Evolutionary conservation across 2,113 vertebrate genomes (phyloP).

Genomic region (Seriola rivoliana): DNA sequence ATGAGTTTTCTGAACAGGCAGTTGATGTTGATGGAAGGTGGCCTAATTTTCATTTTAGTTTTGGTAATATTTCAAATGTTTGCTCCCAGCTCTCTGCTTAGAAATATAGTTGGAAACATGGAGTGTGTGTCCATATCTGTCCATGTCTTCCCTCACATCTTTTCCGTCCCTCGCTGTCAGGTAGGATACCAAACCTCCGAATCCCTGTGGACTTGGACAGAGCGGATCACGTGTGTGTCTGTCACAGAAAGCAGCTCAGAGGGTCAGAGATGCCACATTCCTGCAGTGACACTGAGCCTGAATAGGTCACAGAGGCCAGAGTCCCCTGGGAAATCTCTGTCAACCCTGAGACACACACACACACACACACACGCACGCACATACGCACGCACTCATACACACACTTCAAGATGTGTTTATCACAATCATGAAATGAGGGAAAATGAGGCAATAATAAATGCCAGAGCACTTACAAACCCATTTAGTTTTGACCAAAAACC

Average conservation of each 20-base stretch:
- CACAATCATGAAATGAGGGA: conserved; percentile 5
- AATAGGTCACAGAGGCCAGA: conserved; percentile 52
- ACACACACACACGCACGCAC: conserved; percentile 1
- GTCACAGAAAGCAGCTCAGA: conserved; percentile 31
- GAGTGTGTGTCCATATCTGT: background rate
- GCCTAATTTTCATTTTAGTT: conserved; percentile 4
- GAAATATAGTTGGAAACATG: conserved; percentile 16
- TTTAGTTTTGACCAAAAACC: conserved; percentile 31
- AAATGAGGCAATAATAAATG: background rate
- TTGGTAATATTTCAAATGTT: conserved; percentile 26
- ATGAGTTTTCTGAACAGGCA: background rate
- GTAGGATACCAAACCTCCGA: conserved; percentile 8
- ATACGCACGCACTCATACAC: conserved; percentile 6
- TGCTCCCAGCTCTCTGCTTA: conserved; percentile 2
- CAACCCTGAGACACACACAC: conserved; percentile 16
- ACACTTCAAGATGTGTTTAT: conserved; percentile 5
- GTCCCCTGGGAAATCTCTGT: conserved; percentile 39
- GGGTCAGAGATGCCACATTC: conserved; percentile 69
- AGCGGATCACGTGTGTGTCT: conserved; percentile 17
- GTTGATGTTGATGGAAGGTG: background rate
- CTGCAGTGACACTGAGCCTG: conserved; percentile 54
- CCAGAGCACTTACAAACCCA: conserved; percentile 7
- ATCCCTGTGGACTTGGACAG: conserved; percentile 18
- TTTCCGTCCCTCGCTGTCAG: conserved; percentile 23
- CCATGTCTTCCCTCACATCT: background rate